Evolutionary conservation across 2,888 invertebrate species (phyloP).

Genomic region (Cetonia aurata): DNA sequence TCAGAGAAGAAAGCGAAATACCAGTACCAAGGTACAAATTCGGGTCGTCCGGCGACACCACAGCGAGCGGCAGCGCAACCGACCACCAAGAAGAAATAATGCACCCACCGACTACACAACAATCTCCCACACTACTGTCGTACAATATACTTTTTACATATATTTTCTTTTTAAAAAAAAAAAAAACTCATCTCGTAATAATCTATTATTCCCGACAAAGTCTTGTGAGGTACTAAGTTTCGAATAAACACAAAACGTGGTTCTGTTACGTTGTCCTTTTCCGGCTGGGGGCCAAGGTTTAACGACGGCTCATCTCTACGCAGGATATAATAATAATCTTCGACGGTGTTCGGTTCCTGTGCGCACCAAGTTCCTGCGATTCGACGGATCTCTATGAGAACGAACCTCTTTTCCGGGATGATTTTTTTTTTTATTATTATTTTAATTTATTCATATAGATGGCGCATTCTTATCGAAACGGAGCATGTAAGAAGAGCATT

Average conservation of each 20-base stretch:
- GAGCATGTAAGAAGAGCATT: too few species aligned
- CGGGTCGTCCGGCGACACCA: constrained; percentile 87
- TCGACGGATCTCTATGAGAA: too few species aligned
- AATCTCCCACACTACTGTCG: constrained; percentile 29
- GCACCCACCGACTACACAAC: constrained; percentile 24
- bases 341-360: too few species aligned
- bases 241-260: constrained; percentile 27
- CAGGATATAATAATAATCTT: too few species aligned
- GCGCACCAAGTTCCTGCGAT: too few species aligned
- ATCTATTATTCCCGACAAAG: constrained; percentile 46
- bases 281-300: not conserved
- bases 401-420: too few species aligned
- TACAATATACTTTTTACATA: constrained; percentile 47
- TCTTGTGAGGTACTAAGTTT: constrained; percentile 51
- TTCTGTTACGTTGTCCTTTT: constrained; percentile 30
- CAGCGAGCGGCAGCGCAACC: constrained; percentile 74
- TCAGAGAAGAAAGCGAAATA: constrained; percentile 99
- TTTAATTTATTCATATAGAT: too few species aligned
- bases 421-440: too few species aligned
- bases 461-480: too few species aligned
- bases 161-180: constrained; percentile 19
- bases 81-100: constrained; percentile 78
- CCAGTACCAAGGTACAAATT: constrained; percentile 92
- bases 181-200: constrained; percentile 46
- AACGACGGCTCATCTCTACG: too few species aligned